These are phyloP conservation scores for Nephrocerus scutellatus DNA, from an alignment of 2,888 invertebrate genomes.

Conservation along the genomic window DNA sequence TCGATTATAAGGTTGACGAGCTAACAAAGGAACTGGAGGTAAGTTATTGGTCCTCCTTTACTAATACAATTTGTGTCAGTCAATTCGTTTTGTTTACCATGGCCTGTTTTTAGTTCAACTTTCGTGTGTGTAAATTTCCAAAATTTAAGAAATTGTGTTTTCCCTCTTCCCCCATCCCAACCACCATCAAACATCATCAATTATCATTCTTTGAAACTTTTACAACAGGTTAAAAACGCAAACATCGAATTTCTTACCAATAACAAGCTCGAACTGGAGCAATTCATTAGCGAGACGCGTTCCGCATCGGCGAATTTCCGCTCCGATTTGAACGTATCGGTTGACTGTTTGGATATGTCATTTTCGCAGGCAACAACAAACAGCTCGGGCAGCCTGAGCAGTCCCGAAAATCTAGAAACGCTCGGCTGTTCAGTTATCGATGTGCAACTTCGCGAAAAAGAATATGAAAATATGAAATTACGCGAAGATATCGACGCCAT, in stretches of 20 bases:
- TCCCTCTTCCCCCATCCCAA: too few species aligned
- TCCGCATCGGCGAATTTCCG: constrained; percentile 27
- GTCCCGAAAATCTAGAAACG: constrained; percentile 45
- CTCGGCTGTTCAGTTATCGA: constrained; percentile 42
- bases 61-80: too few species aligned
- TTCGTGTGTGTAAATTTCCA: too few species aligned
- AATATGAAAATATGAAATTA: constrained; percentile 35
- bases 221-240: constrained; percentile 25
- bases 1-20: constrained; percentile 31
- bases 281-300: constrained; percentile 36
- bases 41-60: too few species aligned
- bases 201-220: constrained; percentile 10
- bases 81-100: too few species aligned
- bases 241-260: constrained; percentile 30
- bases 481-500: constrained; percentile 25
- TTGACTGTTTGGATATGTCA: constrained; percentile 35
- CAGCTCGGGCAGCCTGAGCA: constrained; percentile 28
- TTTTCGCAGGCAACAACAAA: constrained; percentile 25
- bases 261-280: constrained; percentile 36
- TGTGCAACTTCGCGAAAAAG: constrained; percentile 41
- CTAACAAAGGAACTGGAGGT: constrained; percentile 25
- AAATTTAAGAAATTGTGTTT: too few species aligned
- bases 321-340: constrained; percentile 33
- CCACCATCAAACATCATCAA: constrained; percentile 6
- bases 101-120: too few species aligned